Percentiles rank a stretch among this genome's conserved stretches.
Evolutionary conservation across 1,140 invertebrate species (phyloP).

Genomic region (Trichogramma pretiosum): DNA sequence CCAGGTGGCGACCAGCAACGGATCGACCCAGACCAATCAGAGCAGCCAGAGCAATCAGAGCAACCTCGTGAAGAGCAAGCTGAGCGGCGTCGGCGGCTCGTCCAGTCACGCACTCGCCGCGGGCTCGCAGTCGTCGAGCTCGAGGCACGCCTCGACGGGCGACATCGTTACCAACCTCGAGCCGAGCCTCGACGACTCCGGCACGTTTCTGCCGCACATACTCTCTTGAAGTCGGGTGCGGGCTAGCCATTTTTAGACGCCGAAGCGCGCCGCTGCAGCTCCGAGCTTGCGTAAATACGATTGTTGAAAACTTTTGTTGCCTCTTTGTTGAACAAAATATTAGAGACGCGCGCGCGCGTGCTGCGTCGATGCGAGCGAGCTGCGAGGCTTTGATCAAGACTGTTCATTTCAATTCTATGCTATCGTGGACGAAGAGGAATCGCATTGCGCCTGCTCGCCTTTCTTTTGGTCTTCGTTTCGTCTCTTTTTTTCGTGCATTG

Average conservation of each 20-base stretch:
- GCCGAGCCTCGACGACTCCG: slow-evolving; percentile 55
- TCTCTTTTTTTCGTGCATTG: no score
- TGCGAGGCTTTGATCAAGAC: no score
- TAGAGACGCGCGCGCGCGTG: background rate
- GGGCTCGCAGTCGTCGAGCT: slow-evolving; percentile 33
- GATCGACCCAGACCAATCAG: background rate
- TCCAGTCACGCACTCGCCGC: slow-evolving; percentile 41
- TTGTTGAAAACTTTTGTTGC: no score
- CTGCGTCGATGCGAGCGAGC: background rate
- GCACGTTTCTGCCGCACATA: slow-evolving; percentile 58
- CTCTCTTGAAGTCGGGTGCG: slow-evolving; percentile 41
- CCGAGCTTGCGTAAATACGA: no score
- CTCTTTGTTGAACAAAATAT: background rate
- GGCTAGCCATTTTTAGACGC: slow-evolving; percentile 40
- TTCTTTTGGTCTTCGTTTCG: no score
- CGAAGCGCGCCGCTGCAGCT: no score
- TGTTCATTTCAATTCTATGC: no score
- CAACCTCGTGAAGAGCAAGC: slow-evolving; percentile 38
- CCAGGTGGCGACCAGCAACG: slow-evolving; percentile 9
- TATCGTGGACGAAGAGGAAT: no score
- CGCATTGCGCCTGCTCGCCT: no score
- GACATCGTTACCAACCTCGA: slow-evolving; percentile 46
- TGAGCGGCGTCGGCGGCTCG: slow-evolving; percentile 41
- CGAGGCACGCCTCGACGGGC: slow-evolving; percentile 42
- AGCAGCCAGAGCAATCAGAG: slow-evolving; percentile 1